Evolutionary conservation across 2,888 invertebrate species (phyloP).

Genomic region (Orthosia cruda): DNA sequence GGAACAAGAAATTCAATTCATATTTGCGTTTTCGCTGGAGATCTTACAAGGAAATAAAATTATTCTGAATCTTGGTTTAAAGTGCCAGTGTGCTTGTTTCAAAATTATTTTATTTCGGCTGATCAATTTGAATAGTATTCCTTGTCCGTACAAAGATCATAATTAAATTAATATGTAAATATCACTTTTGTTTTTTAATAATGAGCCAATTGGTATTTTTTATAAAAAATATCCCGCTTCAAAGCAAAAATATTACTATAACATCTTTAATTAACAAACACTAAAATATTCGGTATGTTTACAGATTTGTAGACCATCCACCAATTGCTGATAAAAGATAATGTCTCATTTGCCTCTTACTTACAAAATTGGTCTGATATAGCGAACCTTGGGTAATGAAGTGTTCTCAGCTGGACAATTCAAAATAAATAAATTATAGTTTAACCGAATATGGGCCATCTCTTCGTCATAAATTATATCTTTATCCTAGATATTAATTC

Average conservation of each 20-base stretch:
- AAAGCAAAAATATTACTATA: not conserved
- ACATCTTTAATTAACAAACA: not conserved
- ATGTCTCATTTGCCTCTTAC: not conserved
- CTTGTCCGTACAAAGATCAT: too few relatives aligned
- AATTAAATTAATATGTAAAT: not conserved
- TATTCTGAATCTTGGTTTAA: too few relatives aligned
- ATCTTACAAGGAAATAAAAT: too few relatives aligned
- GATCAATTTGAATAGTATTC: not conserved
- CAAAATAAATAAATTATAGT: slow-evolving; percentile 60
- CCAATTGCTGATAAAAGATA: not conserved
- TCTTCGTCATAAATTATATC: slow-evolving; percentile 68
- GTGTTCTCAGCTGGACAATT: slow-evolving; percentile 57
- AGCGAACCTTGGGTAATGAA: slow-evolving; percentile 39
- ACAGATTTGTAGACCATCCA: not conserved
- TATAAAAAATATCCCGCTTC: too few relatives aligned
- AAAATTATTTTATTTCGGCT: slow-evolving; percentile 64
- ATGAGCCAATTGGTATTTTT: too few relatives aligned
- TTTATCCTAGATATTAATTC: slow-evolving; percentile 76
- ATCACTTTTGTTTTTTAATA: too few relatives aligned
- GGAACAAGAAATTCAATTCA: too few relatives aligned
- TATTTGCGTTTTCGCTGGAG: too few relatives aligned
- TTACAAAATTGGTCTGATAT: slow-evolving; percentile 2
- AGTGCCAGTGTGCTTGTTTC: slow-evolving; percentile 61
- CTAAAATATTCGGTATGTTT: not conserved
- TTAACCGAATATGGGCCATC: slow-evolving; percentile 63